Base-by-base conservation (phyloP, 2,113 vertebrate genomes). In the Tetrax tetrax region DNA sequence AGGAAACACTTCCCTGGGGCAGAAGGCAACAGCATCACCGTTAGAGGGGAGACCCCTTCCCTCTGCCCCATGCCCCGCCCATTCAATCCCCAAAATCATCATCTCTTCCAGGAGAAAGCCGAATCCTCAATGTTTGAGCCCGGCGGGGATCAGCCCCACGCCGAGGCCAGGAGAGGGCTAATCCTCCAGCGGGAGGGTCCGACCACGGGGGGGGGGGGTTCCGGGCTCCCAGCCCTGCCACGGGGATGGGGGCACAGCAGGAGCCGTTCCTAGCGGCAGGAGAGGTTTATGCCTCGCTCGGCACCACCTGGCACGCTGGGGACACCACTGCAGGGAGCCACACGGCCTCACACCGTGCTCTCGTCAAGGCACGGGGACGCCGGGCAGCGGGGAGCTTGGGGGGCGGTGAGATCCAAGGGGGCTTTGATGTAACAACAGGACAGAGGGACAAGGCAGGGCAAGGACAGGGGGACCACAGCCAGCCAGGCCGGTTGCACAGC, bases 1-100 rank as follows among this genome's bases (percentile, higher is more conserved):
- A 99, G 97, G 96, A 99, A 99, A 76, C 99, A 99, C 94, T 98
- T 99, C 99, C 99, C 99, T 99, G 98, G 61, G 56, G 38, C 18
- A 47, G 74, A 19, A 92, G 27, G 43, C 18, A 85, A 48, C 3
- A 25, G 69, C 47, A 37, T 2, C 3, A 1, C 63, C 1, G 1
- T 71, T 6, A 74, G 64, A 27, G 14, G 29, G n/a, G 35, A 69
- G 6, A 47, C 3, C 31, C 70, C 8, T 43, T n/a, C 84, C 60
- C 63, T 29, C 79, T 29, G 54, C 61, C 65, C 78, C 1, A 0
- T 0, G 7, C 31, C 47, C 69, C 8, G 33, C 83, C 25, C 35
- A 8, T 28, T n/a, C 38, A 24, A 63, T 15, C 69, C 38, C 47
- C 72, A 24, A 91, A 78, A 19, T 51, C 18, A 47, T 3, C 33